phyloP scores from a whole-genome alignment of 2,113 vertebrate species.

The Uria lomvia region DNA sequence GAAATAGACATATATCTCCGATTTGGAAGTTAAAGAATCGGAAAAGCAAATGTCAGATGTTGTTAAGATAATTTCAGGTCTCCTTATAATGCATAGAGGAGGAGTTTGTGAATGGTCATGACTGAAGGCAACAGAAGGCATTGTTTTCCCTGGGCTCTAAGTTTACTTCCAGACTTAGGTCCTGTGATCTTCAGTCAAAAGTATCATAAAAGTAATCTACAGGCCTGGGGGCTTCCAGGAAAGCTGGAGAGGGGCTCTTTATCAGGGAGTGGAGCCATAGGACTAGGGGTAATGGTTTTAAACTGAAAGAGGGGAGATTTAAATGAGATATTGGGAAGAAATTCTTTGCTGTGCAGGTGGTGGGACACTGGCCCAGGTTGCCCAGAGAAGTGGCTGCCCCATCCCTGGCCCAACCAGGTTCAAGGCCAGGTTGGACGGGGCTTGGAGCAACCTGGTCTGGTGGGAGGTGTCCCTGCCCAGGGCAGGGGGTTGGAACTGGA shows the following conservation, averaged over 20 bases:
- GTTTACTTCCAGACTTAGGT: background rate
- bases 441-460: background rate
- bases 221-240: background rate
- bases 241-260: background rate
- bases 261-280: background rate
- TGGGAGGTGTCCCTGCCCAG: background rate
- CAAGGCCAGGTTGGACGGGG: background rate
- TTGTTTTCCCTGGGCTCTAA: background rate
- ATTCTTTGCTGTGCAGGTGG: background rate
- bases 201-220: background rate
- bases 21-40: background rate
- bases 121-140: background rate
- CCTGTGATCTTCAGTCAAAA: background rate
- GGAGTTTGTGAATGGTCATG: background rate
- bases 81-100: background rate
- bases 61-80: background rate
- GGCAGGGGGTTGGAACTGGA: background rate
- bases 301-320: background rate
- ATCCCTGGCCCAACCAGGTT: too few species aligned
- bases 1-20: background rate
- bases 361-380: background rate
- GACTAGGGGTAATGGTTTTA: background rate
- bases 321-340: background rate
- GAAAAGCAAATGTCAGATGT: background rate
- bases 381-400: background rate